These are phyloP conservation scores for Delichon dasypus DNA, from an alignment of 2,797 vertebrate species.

Conservation along the genomic window DNA sequence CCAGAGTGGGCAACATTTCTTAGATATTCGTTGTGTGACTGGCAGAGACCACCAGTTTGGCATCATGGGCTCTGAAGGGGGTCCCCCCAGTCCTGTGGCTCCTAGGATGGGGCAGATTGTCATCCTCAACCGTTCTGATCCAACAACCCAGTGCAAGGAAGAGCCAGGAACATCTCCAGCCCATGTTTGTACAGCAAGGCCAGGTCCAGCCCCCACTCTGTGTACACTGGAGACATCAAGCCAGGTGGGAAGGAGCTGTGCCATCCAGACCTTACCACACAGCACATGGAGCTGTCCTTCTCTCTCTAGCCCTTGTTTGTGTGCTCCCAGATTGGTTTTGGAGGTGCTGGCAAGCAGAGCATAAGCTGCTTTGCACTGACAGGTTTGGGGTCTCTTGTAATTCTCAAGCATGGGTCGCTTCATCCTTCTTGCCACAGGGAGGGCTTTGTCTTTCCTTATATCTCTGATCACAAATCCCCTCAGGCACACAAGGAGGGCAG, in stretches of 20 bases:
- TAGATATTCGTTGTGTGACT: not conserved
- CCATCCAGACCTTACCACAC: not conserved
- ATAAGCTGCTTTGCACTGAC: not conserved
- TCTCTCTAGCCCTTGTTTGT: not conserved
- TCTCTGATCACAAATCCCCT: not conserved
- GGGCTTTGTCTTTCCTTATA: not conserved
- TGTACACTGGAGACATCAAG: no score
- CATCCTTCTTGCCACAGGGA: not conserved
- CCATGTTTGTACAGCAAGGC: not conserved
- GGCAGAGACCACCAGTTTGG: not conserved
- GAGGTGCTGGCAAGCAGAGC: not conserved
- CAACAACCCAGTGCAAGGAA: not conserved
- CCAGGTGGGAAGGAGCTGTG: not conserved
- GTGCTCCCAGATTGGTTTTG: not conserved
- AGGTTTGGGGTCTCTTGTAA: not conserved
- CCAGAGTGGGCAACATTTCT: not conserved
- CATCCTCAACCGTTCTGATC: not conserved
- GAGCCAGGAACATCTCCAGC: not conserved
- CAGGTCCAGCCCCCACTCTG: not conserved
- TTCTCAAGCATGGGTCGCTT: not conserved
- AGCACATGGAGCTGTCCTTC: not conserved
- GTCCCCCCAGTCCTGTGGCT: rapidly evolving
- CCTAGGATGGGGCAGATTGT: not conserved
- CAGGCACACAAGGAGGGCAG: not conserved
- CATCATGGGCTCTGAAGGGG: not conserved